Conservation (phyloP, 2,113 vertebrate genomes). For the Sphaerodactylus townsendi region DNA sequence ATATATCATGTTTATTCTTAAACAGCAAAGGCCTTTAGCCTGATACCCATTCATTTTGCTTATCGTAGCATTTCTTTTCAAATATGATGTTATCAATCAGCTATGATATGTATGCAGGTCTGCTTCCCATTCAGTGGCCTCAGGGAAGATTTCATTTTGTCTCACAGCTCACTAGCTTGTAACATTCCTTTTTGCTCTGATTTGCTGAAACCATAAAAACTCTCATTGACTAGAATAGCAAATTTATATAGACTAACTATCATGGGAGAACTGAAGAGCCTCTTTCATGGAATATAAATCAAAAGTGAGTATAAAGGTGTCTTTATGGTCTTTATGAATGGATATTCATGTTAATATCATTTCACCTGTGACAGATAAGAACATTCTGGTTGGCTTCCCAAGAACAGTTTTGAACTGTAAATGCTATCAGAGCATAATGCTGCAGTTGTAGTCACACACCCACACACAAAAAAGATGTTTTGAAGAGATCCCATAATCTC, state of each 20-base stretch:
- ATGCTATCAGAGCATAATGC: background rate
- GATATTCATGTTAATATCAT: slow-evolving; percentile 39
- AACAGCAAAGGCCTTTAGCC: slow-evolving; percentile 35
- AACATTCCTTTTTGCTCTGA: slow-evolving; percentile 39
- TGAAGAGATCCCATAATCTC: background rate
- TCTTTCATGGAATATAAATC: slow-evolving; percentile 56
- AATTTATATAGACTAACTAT: slow-evolving; percentile 34
- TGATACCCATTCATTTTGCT: slow-evolving; percentile 37
- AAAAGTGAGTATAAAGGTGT: slow-evolving; percentile 35
- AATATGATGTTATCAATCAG: slow-evolving; percentile 40
- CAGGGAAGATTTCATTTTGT: slow-evolving; percentile 42
- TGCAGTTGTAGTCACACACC: too few species aligned
- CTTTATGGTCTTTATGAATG: slow-evolving; percentile 22
- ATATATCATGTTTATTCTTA: background rate
- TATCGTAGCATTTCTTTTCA: slow-evolving; percentile 50
- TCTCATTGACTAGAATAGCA: slow-evolving; percentile 42
- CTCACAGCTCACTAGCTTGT: background rate
- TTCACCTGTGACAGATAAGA: slow-evolving; percentile 29
- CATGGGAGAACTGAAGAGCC: slow-evolving; percentile 37
- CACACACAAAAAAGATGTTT: background rate
- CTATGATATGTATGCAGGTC: background rate
- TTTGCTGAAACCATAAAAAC: slow-evolving; percentile 45
- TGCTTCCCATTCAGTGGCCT: slow-evolving; percentile 19
- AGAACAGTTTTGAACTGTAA: background rate
- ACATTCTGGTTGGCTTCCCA: background rate